Evolutionary conservation across 1,140 invertebrate species (phyloP), one percentile per base, ranked within the genome.

Genomic region (Drosophila triauraria): DNA sequence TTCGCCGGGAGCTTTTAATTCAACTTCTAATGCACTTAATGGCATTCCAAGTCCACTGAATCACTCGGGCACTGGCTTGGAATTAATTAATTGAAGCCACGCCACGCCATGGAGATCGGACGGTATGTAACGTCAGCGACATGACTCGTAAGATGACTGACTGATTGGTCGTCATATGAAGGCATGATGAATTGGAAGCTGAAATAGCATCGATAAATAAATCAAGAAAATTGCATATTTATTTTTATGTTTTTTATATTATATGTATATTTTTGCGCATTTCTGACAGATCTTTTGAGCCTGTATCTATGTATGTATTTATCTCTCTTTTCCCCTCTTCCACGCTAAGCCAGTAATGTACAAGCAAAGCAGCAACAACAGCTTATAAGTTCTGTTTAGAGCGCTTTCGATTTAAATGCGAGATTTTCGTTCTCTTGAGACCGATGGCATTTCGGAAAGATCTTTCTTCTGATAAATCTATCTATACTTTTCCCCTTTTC

Each of bases 1-100:
- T 77, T 56, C 38, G n/a, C 32, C 12, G 3, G 2, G 42, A 86
- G 84, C 84, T 86, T 87, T 86, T 9, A 54, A 67, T 71, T 72
- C 70, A 30, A 61, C 51, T 69, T 85, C 54, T 27, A 76, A 54
- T 75, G 62, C 74, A 76, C 51, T 78, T 53, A 44, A 38, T 56
- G 35, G 53, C 53, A 78, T 78, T 60, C 75, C 75, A 51, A 17
- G 43, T 15, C 40, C 13, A 35, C 44, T 78, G 75, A 78, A 46
- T 78, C 75, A 75, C 43, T 13, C 8, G 44, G 17, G 50, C 38
- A 43, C 67, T 12, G 20, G 40, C n/a, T 38, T 51, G 46, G 67
- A 68, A 70, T 70, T 70, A 68, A 68, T 70, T 70, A 56, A 68
- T 68, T 70, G 10, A 40, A 40, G 43, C 47, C n/a, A 30, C 17